Evolutionary conservation across 53 echinoderm and acorn worm genomes (phyloP).

Genomic region (Holothuria scabra): DNA sequence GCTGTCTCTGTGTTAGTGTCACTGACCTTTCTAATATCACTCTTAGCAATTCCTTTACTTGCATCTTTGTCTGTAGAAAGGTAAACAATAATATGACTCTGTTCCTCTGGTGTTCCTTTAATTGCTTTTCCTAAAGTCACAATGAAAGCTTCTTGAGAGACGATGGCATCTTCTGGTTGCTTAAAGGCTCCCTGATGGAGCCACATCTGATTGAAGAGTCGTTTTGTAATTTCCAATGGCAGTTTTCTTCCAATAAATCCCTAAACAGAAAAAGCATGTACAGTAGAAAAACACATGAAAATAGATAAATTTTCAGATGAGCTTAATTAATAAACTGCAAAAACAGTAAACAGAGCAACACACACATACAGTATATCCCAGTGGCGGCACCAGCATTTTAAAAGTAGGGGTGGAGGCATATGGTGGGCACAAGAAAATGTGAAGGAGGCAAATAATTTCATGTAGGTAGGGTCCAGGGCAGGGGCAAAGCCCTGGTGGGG

Average conservation of each 20-base stretch:
- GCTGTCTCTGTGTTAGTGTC: background rate
- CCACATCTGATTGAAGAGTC: slow-evolving; percentile 71
- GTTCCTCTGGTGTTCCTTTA: slow-evolving; percentile 87
- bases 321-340: background rate
- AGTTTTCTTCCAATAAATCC: slow-evolving; percentile 68
- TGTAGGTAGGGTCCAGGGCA: too few relatives aligned
- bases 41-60: slow-evolving; percentile 59
- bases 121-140: slow-evolving; percentile 75
- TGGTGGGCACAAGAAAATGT: too few relatives aligned
- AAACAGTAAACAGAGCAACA: background rate
- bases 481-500: too few relatives aligned
- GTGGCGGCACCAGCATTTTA: too few relatives aligned
- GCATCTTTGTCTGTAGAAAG: slow-evolving; percentile 61
- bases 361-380: too few relatives aligned
- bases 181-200: slow-evolving; percentile 58
- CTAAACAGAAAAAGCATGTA: slow-evolving; percentile 33
- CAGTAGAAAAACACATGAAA: too few relatives aligned
- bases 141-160: slow-evolving; percentile 73
- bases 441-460: too few relatives aligned
- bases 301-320: too few relatives aligned
- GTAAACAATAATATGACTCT: slow-evolving; percentile 65
- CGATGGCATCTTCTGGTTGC: slow-evolving; percentile 34
- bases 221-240: slow-evolving; percentile 29
- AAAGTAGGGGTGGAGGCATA: too few relatives aligned
- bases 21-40: slow-evolving; percentile 70